Evolutionary conservation across 2,888 invertebrate genomes (phyloP).

Genomic region (Eurois occulta): DNA sequence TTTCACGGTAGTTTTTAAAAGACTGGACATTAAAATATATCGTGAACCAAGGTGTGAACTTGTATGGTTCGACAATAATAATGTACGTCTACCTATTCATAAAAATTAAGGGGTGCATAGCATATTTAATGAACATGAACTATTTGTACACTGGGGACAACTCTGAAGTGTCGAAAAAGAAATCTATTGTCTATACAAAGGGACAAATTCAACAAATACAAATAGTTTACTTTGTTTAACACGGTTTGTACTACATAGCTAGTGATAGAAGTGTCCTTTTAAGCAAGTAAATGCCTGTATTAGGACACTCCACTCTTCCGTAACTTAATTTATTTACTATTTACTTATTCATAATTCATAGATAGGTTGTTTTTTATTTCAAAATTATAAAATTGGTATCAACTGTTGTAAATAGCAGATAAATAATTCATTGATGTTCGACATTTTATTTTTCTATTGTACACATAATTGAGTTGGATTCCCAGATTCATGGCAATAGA

Average conservation of each 20-base stretch:
- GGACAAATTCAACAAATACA: not conserved
- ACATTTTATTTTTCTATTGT: not conserved
- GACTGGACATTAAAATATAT: no score
- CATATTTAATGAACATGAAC: not conserved
- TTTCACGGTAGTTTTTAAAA: no score
- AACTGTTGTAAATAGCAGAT: not conserved
- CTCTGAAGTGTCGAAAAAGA: not conserved
- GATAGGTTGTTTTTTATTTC: no score
- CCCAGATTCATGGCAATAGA: no score
- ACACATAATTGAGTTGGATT: no score
- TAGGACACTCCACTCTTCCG: no score
- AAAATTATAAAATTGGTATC: not conserved
- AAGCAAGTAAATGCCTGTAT: no score
- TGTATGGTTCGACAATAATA: not conserved
- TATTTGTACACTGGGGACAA: not conserved
- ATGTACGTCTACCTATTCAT: not conserved
- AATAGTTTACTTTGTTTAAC: no score
- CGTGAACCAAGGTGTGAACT: not conserved
- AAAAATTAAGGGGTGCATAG: not conserved
- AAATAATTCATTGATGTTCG: not conserved
- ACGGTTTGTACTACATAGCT: no score
- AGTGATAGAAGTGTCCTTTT: no score
- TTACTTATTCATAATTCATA: no score
- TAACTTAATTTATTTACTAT: no score
- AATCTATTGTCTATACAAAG: not conserved